Evolutionary conservation across 2,888 invertebrate species (phyloP).

Genomic region (Scaptomyza flava): DNA sequence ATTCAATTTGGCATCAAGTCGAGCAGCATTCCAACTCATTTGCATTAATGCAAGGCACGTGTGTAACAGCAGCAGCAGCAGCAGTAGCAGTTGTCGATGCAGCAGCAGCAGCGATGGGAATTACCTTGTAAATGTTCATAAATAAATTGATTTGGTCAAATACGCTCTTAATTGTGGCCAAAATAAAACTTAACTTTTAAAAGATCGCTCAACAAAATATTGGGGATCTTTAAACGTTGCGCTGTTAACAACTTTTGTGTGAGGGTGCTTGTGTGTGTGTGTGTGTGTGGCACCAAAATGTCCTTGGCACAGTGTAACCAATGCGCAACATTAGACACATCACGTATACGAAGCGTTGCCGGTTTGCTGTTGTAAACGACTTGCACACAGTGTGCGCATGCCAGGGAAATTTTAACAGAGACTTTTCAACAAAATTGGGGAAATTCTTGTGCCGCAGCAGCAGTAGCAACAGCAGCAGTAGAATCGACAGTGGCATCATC

Average conservation of each 20-base stretch:
- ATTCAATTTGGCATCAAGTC: slow-evolving; percentile 70
- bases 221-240: slow-evolving; percentile 10
- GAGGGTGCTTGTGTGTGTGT: background rate
- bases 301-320: slow-evolving; percentile 27
- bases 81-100: no score
- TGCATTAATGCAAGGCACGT: slow-evolving; percentile 73
- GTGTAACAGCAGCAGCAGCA: slow-evolving; percentile 7
- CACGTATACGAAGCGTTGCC: slow-evolving; percentile 54
- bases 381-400: slow-evolving; percentile 66
- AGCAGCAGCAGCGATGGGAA: slow-evolving; percentile 13
- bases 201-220: background rate
- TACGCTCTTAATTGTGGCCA: slow-evolving; percentile 48
- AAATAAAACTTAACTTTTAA: slow-evolving; percentile 5
- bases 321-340: slow-evolving; percentile 13
- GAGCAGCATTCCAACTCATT: slow-evolving; percentile 45
- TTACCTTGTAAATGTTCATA: slow-evolving; percentile 52
- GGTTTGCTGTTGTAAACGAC: slow-evolving; percentile 27
- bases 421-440: slow-evolving; percentile 33
- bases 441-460: slow-evolving; percentile 70
- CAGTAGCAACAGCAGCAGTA: slow-evolving; percentile 40
- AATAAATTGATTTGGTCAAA: slow-evolving; percentile 60
- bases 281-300: slow-evolving; percentile 9
- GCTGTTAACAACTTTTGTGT: slow-evolving; percentile 29
- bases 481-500: slow-evolving; percentile 26
- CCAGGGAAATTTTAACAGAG: slow-evolving; percentile 75